Conservation (phyloP, 2,888 invertebrate genomes). For the Pycnomerus fuliginosus region DNA sequence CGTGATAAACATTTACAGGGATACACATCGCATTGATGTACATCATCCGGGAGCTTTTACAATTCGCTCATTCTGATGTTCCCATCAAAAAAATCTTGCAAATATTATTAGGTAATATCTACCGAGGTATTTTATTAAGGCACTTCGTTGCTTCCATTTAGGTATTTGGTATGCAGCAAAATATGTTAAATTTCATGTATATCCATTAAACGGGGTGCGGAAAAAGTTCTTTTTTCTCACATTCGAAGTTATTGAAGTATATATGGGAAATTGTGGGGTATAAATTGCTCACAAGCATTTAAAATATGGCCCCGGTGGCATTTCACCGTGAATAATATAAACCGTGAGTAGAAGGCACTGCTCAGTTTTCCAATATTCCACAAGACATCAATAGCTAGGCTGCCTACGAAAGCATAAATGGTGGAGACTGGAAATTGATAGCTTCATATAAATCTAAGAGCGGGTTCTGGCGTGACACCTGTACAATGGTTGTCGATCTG, state of each 20-base stretch:
- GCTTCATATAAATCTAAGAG: constrained; percentile 19
- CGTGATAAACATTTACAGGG: too few relatives aligned
- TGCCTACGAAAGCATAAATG: constrained; percentile 19
- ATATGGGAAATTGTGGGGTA: constrained; percentile 20
- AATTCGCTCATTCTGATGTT: too few relatives aligned
- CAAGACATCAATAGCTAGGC: constrained; percentile 21
- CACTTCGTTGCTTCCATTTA: too few relatives aligned
- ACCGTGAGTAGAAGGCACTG: constrained; percentile 14
- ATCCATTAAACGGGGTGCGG: constrained; percentile 15
- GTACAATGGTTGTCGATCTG: constrained; percentile 18
- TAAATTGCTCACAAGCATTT: constrained; percentile 20
- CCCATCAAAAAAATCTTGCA: too few relatives aligned
- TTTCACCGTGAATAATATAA: constrained; percentile 21
- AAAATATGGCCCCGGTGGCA: constrained; percentile 19
- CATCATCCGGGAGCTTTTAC: too few relatives aligned
- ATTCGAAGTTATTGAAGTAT: constrained; percentile 12
- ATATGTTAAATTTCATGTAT: too few relatives aligned
- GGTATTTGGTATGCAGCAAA: too few relatives aligned
- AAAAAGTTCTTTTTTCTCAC: constrained; percentile 14
- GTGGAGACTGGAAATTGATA: constrained; percentile 19
- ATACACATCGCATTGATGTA: too few relatives aligned
- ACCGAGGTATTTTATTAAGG: too few relatives aligned
- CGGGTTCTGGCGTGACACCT: constrained; percentile 18
- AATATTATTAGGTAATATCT: too few relatives aligned
- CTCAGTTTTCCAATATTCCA: constrained; percentile 19